Evolutionary conservation across 1,140 invertebrate species (phyloP).

Genomic region (Drosophila gunungcola): DNA sequence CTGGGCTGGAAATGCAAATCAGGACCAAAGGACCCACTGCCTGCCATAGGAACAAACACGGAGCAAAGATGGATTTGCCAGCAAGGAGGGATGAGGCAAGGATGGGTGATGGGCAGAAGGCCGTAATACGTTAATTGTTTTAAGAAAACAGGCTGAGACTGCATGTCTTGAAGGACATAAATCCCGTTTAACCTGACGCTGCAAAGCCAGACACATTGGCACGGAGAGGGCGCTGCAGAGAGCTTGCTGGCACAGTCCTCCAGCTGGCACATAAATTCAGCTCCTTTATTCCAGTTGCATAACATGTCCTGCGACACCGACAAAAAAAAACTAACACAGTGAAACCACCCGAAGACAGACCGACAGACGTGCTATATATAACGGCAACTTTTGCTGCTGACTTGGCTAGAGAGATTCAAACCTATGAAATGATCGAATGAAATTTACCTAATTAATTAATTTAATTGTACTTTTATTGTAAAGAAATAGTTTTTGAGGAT

Average conservation of each 20-base stretch:
- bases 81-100: slow-evolving; percentile 2
- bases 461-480: too few relatives aligned
- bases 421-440: slow-evolving; percentile 1
- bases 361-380: slow-evolving; percentile 62
- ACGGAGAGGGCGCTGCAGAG: neutral
- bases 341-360: slow-evolving; percentile 40
- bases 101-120: slow-evolving; percentile 5
- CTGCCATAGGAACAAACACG: slow-evolving; percentile 37
- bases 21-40: slow-evolving; percentile 9
- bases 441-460: neutral
- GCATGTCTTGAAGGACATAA: slow-evolving; percentile 64
- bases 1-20: slow-evolving; percentile 64
- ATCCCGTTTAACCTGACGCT: slow-evolving; percentile 77
- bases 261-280: slow-evolving; percentile 74
- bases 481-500: neutral
- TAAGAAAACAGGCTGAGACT: slow-evolving; percentile 63
- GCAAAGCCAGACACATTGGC: slow-evolving; percentile 50
- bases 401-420: slow-evolving; percentile 35
- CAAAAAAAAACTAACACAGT: slow-evolving; percentile 26
- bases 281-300: slow-evolving; percentile 78
- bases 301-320: slow-evolving; percentile 73
- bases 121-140: slow-evolving; percentile 74
- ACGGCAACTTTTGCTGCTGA: slow-evolving; percentile 74
- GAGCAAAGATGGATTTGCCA: slow-evolving; percentile 45
- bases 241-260: slow-evolving; percentile 38